These are phyloP conservation scores for Pterocles gutturalis DNA, from an alignment of 2,113 vertebrate genomes.

Conservation along the genomic window DNA sequence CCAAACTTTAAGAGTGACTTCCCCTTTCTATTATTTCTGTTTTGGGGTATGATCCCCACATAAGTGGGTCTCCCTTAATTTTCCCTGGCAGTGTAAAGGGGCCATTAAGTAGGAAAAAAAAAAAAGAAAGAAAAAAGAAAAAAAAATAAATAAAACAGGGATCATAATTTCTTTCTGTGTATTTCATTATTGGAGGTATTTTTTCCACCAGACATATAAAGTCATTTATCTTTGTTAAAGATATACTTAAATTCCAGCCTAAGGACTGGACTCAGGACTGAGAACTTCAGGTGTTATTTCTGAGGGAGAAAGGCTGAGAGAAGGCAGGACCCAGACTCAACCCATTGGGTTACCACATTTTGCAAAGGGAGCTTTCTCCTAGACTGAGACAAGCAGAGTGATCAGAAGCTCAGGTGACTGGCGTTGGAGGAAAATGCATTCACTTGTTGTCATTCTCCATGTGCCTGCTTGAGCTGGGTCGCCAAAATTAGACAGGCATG, in stretches of 20 bases:
- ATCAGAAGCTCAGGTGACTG: not conserved
- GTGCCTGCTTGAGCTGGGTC: not conserved
- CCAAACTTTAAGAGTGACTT: not conserved
- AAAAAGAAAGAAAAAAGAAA: not conserved
- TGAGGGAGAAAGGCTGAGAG: not conserved
- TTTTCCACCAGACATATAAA: not conserved
- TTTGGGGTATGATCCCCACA: not conserved
- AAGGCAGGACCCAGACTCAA: not conserved
- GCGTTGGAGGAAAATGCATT: not conserved
- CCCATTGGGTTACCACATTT: not conserved
- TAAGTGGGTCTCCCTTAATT: not conserved
- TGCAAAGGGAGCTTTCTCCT: not conserved
- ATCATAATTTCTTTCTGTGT: not conserved
- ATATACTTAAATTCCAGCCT: not conserved
- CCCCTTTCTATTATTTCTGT: not conserved
- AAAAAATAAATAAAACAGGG: not conserved
- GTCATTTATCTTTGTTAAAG: not conserved
- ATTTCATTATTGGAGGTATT: not conserved
- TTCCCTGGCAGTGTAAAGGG: not conserved
- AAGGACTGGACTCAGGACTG: not conserved
- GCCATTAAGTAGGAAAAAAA: not conserved
- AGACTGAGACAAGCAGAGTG: not conserved
- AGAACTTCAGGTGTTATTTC: not conserved
- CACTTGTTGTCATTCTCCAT: not conserved
- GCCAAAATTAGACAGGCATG: not conserved